These are phyloP conservation scores for Taeniopygia guttata DNA, from an alignment of 2,797 vertebrate genomes.

Conservation along the genomic window DNA sequence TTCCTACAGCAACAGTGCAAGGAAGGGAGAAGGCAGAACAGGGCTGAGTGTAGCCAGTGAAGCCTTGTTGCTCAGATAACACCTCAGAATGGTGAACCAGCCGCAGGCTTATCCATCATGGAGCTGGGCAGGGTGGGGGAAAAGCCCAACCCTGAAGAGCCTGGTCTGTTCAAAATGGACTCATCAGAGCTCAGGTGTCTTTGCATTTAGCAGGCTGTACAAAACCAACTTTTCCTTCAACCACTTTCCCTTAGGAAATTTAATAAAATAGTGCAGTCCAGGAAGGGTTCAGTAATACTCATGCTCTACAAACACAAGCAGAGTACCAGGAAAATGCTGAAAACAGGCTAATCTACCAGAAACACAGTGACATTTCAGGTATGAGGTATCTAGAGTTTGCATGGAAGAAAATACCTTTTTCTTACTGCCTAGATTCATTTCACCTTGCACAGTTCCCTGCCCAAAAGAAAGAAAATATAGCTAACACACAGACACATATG, in stretches of 20 bases:
- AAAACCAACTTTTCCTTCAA: not conserved
- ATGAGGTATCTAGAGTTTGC: not conserved
- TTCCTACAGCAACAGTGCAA: constrained; percentile 67
- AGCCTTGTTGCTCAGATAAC: constrained; percentile 70
- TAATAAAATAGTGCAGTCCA: not conserved
- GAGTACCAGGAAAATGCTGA: constrained; percentile 6
- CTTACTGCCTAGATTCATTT: constrained; percentile 1
- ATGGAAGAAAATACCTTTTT: constrained; percentile 34
- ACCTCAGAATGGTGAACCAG: constrained; percentile 65
- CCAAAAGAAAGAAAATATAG: constrained; percentile 17
- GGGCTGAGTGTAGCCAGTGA: constrained; percentile 56
- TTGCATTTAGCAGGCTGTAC: not conserved
- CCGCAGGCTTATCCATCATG: constrained; percentile 34
- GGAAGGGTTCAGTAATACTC: not conserved
- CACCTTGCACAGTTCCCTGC: not conserved
- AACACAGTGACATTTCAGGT: constrained; percentile 34
- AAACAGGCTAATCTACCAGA: not conserved
- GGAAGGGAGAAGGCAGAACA: constrained; percentile 58
- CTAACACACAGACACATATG: not conserved
- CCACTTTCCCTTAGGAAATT: not conserved
- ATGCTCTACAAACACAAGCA: not conserved
- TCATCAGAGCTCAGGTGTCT: not conserved
- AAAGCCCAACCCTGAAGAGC: not conserved
- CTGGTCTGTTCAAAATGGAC: not conserved
- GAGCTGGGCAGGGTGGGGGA: not conserved